Percentiles rank a stretch among this genome's conserved stretches.
Evolutionary conservation across 2,888 invertebrate genomes (phyloP).

Genomic region (Volucella inanis): DNA sequence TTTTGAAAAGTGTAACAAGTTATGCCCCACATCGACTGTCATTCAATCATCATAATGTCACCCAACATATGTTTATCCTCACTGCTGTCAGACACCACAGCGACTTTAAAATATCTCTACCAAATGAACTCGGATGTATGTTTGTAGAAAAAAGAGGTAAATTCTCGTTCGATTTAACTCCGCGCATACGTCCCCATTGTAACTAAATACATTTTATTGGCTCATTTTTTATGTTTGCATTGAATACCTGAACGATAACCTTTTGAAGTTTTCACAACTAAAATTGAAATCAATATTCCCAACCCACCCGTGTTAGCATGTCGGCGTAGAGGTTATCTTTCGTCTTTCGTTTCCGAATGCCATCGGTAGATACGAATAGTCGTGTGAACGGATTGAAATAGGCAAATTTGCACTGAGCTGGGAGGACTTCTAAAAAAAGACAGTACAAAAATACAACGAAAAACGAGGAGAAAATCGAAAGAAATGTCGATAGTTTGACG

Average conservation of each 20-base stretch:
- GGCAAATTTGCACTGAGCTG: neutral
- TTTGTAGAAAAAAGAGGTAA: neutral
- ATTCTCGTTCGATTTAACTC: neutral
- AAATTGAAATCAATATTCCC: constrained; percentile 47
- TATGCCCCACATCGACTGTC: no score
- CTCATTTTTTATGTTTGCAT: neutral
- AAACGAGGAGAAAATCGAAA: constrained; percentile 1
- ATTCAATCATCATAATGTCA: no score
- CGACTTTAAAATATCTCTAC: no score
- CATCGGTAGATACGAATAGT: constrained; percentile 25
- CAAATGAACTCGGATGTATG: no score
- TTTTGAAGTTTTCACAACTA: constrained; percentile 30
- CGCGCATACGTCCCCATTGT: neutral
- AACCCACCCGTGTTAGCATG: constrained; percentile 24
- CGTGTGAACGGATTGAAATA: constrained; percentile 52
- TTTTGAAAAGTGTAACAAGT: no score
- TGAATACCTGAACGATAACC: constrained; percentile 28
- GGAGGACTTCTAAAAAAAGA: neutral
- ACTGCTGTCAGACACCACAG: no score
- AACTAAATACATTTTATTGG: neutral
- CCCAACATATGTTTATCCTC: no score
- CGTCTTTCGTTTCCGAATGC: constrained; percentile 43
- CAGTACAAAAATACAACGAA: neutral
- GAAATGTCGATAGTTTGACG: constrained; percentile 28
- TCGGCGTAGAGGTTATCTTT: constrained; percentile 46